Conservation (phyloP, 2,888 invertebrate genomes). For the Euproctis similis region DNA sequence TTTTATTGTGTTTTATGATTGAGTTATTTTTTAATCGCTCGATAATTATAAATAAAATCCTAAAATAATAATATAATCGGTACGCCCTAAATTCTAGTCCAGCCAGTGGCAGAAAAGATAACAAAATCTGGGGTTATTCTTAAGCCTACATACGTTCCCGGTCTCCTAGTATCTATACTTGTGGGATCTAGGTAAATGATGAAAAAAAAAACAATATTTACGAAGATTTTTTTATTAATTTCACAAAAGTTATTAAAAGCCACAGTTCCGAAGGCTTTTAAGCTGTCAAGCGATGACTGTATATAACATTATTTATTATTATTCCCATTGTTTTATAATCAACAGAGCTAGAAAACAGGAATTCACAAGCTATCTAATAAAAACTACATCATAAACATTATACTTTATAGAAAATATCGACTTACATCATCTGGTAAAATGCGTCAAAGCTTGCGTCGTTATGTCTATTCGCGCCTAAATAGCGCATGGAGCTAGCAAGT, state of each 20-base stretch:
- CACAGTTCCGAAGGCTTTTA: conserved; percentile 74
- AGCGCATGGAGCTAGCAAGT: no score
- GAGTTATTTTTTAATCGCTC: no score
- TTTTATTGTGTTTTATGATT: no score
- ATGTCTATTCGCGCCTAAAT: conserved; percentile 48
- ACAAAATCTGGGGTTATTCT: no score
- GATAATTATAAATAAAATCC: no score
- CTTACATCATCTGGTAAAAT: conserved; percentile 55
- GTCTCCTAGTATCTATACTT: no score
- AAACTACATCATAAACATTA: conserved; percentile 61
- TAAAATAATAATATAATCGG: no score
- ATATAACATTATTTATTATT: conserved; percentile 35
- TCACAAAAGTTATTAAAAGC: conserved; percentile 75
- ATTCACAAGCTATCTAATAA: conserved; percentile 65
- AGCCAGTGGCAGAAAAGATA: no score
- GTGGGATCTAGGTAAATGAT: no score
- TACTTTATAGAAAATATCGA: conserved; percentile 70
- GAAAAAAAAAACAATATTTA: conserved; percentile 27
- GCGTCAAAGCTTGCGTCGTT: conserved; percentile 58
- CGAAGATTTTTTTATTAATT: conserved; percentile 72
- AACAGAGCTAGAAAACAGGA: conserved; percentile 57
- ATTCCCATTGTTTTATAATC: conserved; percentile 36
- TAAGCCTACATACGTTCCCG: no score
- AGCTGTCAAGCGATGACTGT: conserved; percentile 67
- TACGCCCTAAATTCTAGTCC: no score